These are phyloP conservation scores for Ptyas mucosa DNA, from an alignment of 2,113 vertebrate species.

Conservation along the genomic window DNA sequence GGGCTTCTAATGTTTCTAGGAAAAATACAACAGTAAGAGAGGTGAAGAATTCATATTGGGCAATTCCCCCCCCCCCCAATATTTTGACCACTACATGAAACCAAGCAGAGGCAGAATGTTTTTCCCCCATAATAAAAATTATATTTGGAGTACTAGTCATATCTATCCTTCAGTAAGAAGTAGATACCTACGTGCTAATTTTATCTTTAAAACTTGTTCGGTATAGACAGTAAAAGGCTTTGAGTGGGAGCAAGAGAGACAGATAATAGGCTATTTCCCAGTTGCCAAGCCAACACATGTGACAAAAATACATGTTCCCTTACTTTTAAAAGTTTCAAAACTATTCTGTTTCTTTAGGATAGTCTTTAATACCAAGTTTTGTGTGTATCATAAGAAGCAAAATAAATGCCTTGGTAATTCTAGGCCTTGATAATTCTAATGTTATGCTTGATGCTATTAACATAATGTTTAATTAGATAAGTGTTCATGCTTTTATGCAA, in stretches of 20 bases:
- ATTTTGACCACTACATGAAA: neutral
- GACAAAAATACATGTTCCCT: neutral
- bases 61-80: neutral
- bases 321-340: conserved; percentile 33
- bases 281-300: conserved; percentile 9
- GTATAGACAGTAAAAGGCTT: conserved; percentile 8
- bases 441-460: conserved; percentile 58
- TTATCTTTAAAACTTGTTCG: conserved; percentile 5
- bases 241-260: conserved; percentile 31
- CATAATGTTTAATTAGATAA: conserved; percentile 62
- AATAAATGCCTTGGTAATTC: conserved; percentile 32
- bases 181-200: conserved; percentile 14
- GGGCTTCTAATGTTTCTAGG: neutral
- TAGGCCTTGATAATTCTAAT: conserved; percentile 19
- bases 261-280: conserved; percentile 17
- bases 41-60: neutral
- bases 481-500: conserved; percentile 61
- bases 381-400: neutral
- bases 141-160: neutral
- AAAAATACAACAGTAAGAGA: neutral
- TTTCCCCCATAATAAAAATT: neutral
- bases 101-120: neutral
- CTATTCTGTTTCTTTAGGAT: neutral
- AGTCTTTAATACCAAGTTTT: neutral
- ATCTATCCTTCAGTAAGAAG: conserved; percentile 3